Evolutionary conservation across 2,888 invertebrate genomes (phyloP).

Genomic region (Dryococelus australis): DNA sequence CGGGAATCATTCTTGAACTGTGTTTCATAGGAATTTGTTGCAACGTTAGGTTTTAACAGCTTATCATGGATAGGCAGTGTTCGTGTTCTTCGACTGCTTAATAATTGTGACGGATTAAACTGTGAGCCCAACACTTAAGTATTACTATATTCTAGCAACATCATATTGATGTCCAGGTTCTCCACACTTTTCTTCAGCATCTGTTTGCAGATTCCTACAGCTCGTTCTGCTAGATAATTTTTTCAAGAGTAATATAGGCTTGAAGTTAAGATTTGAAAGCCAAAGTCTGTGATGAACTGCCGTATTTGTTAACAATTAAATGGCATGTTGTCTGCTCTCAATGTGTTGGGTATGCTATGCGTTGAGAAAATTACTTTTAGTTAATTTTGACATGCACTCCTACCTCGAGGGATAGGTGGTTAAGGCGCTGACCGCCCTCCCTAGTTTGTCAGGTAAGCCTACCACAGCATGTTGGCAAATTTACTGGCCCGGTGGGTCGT

Average conservation of each 20-base stretch:
- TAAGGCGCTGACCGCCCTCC: too few relatives aligned
- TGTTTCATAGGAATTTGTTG: neutral
- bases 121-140: too few relatives aligned
- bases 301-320: neutral
- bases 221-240: neutral
- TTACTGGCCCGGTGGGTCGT: too few relatives aligned
- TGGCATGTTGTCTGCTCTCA: neutral
- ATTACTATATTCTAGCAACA: neutral
- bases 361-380: neutral
- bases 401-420: too few relatives aligned
- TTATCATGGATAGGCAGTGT: neutral
- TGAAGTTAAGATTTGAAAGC: neutral
- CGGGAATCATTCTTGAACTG: neutral
- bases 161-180: neutral
- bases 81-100: neutral
- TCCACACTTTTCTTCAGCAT: neutral
- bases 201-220: neutral
- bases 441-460: too few relatives aligned
- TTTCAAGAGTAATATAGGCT: neutral
- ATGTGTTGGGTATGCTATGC: neutral
- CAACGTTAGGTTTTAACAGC: neutral
- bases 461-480: too few relatives aligned
- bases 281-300: neutral
- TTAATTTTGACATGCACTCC: too few relatives aligned
- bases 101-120: neutral